A percentile compares a stretch with the other conserved stretches of the same genome.
Conservation (phyloP, 1,140 invertebrate species). For the Bombus ignitus region DNA sequence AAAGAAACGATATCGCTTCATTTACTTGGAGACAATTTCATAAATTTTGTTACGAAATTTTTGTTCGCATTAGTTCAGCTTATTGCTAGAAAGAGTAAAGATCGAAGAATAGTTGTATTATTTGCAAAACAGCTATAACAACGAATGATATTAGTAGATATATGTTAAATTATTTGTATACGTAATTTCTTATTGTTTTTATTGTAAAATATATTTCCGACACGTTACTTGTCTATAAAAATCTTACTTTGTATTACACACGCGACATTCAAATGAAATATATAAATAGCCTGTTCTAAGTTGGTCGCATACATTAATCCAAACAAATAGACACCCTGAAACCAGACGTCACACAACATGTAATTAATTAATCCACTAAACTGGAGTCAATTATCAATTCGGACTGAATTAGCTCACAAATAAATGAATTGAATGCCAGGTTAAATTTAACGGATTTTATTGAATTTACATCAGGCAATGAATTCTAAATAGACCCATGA, state of each 20-base stretch:
- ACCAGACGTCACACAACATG: background rate
- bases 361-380: conserved; percentile 9
- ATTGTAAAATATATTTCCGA: background rate
- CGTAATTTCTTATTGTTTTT: background rate
- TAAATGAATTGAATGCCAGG: background rate
- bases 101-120: background rate
- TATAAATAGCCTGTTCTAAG: background rate
- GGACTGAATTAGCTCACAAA: conserved; percentile 11
- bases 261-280: background rate
- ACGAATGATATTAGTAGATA: background rate
- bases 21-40: too few species aligned
- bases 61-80: too few species aligned
- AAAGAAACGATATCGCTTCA: too few species aligned
- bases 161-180: background rate
- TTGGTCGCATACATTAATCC: background rate
- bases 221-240: background rate
- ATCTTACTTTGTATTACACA: background rate
- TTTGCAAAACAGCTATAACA: background rate
- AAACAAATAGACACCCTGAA: background rate
- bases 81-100: background rate
- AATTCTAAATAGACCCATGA: background rate
- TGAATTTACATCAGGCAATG: background rate
- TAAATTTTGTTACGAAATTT: too few species aligned
- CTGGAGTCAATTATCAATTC: background rate
- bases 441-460: background rate